These are phyloP conservation scores for Morone chrysops DNA, from an alignment of 2,113 vertebrate genomes.

Conservation along the genomic window DNA sequence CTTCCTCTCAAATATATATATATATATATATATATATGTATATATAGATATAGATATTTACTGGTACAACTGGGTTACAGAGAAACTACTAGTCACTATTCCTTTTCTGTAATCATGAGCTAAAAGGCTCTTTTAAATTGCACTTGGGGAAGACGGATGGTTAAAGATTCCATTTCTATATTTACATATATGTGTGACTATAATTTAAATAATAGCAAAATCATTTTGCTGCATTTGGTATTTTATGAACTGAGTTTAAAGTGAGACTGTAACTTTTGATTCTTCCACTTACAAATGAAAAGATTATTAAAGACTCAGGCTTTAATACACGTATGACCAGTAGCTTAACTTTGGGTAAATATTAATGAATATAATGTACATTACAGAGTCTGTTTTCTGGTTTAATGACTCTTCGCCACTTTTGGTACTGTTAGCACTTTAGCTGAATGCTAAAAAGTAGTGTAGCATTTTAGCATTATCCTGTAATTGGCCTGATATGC, in stretches of 20 bases:
- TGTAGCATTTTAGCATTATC: background rate
- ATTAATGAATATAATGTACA: too few species aligned
- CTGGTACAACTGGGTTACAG: slow-evolving; percentile 79
- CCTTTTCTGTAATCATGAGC: slow-evolving; percentile 84
- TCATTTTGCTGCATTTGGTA: background rate
- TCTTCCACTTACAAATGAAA: background rate
- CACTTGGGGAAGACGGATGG: slow-evolving; percentile 68
- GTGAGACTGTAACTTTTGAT: slow-evolving; percentile 22
- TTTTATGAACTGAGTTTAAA: slow-evolving; percentile 25
- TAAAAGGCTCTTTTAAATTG: slow-evolving; percentile 84
- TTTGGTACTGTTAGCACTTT: background rate
- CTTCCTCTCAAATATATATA: slow-evolving; percentile 64
- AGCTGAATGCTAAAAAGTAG: background rate
- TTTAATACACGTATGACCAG: too few species aligned
- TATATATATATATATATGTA: slow-evolving; percentile 52
- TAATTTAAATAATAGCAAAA: slow-evolving; percentile 17
- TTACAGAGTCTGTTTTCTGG: too few species aligned
- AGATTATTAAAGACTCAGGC: background rate
- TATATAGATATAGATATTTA: slow-evolving; percentile 60
- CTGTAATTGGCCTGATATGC: background rate
- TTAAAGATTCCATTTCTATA: slow-evolving; percentile 47
- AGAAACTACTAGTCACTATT: slow-evolving; percentile 79
- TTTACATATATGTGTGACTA: slow-evolving; percentile 7
- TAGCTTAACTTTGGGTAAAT: too few species aligned
- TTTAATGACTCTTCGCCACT: background rate